These are phyloP conservation scores for Cataglyphis livida DNA, from an alignment of 2,888 invertebrate genomes.

Conservation along the genomic window DNA sequence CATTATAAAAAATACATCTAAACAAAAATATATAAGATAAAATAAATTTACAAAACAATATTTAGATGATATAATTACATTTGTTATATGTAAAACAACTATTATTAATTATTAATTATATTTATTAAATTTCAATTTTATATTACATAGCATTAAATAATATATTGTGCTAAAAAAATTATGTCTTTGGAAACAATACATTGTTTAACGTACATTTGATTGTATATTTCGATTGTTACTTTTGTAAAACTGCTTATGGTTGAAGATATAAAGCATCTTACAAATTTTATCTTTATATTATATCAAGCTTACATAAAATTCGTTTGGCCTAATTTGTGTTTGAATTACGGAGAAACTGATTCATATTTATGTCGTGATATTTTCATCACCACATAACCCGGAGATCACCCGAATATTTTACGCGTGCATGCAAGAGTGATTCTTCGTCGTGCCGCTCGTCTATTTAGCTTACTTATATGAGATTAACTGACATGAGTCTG, in stretches of 20 bases:
- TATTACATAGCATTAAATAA: not conserved
- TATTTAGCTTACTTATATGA: slow-evolving; percentile 10
- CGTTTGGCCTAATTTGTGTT: not conserved
- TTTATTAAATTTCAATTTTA: not conserved
- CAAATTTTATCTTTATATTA: slow-evolving; percentile 8
- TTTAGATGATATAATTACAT: not conserved
- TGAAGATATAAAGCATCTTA: not conserved
- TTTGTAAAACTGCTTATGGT: not conserved
- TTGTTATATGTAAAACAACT: not conserved
- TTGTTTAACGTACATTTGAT: not conserved
- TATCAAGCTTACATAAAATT: not conserved
- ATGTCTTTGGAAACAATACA: not conserved
- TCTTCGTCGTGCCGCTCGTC: slow-evolving; percentile 25
- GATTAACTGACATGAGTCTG: slow-evolving; percentile 11
- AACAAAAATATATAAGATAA: not conserved
- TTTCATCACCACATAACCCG: slow-evolving; percentile 1
- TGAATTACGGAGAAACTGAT: slow-evolving; percentile 10
- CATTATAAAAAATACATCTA: not conserved
- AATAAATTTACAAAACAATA: not conserved
- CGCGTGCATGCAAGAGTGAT: slow-evolving; percentile 44
- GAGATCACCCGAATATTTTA: not conserved
- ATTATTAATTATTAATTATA: not conserved
- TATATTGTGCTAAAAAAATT: not conserved
- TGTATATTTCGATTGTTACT: not conserved
- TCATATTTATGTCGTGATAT: slow-evolving; percentile 9